Evolutionary conservation across 2,797 vertebrate species (phyloP), one percentile per base, ranked within the genome.

Genomic region (Alfaro cultratus): DNA sequence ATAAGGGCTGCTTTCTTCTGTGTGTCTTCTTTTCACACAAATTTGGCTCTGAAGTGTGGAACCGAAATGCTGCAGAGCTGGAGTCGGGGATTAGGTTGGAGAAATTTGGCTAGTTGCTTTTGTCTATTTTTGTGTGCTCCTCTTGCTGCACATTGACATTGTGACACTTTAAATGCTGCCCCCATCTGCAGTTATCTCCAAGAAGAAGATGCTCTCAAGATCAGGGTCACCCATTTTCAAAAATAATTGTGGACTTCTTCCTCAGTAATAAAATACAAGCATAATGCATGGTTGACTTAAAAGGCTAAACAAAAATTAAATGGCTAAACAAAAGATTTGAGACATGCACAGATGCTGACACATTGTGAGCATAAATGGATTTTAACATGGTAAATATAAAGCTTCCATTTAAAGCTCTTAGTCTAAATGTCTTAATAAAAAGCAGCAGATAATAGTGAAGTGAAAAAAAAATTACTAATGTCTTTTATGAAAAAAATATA

Each of bases 61-160:
- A 83, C 34, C 12, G 84, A 88, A 80, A 90, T 82, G 84, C 88
- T 85, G 87, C 84, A 87, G 89, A 83, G 77, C 85, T 77, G 85
- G 34, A 85, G 82, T 82, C 77, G 78, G 72, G 87, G 91, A 94
- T 93, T 94, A 94, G 82, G 71, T 88, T 83, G 60, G 77, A 80
- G 82, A 87, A 83, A 91, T 93, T 90, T 92, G 90, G 88, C 89
- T 75, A 74, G 84, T 85, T 67, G 81, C 85, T 83, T 92, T 88
- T 92, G 87, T 90, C 80, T 91, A 75, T 62, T 75, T 78, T 80
- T 86, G 57, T 78, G 31, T 83, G 77, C 78, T 73, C 53, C 26
- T 82, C 74, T 75, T 77, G 76, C 77, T 3, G 64, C 64, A 62
- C 67, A 47, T 47, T 75, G 73, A 85, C 83, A 78, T 46, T 3